Evolutionary conservation across 2,797 vertebrate genomes (phyloP), one percentile per base, ranked within the genome.

Genomic region (Buceros bicornis): DNA sequence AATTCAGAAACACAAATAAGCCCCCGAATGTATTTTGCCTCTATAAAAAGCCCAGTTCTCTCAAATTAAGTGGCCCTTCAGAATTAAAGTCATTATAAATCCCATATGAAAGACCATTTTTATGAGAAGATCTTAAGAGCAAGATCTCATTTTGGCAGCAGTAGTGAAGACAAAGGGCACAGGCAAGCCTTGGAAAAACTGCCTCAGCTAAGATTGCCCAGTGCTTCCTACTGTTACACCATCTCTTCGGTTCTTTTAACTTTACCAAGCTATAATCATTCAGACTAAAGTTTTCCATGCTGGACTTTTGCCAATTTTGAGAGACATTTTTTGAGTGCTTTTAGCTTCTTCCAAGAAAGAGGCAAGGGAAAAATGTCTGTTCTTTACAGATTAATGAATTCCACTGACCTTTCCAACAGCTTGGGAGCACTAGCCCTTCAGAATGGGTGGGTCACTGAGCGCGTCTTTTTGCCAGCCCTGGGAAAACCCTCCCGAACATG

Each of bases 371-470:
- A 93, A 94, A 72, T 11, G 5, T 31, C 60, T 47, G 47, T 37
- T 82, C 48, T 64, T 60, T 61, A 53, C 22, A 82, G 93, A 95
- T 77, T 82, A 91, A 92, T 87, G 80, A 84, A 95, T 73, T 57
- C 62, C 70, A 78, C 57, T 86, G 82, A 93, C 64, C 40, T 11
- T 89, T 64, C 42, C 71, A 95, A 43, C 45, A 95, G 76, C 65
- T 64, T 20, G 1, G 78, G 72, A 67, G 61, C 37, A 28, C 53
- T 33, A 48, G n/a, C n/a, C 19, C 60, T 64, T 80, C 71, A 42
- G 43, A 87, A 77, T 0, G 4, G 37, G 21, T 20, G 18, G 86
- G 43, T 79, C 78, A 84, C 33, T 0, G 0, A 86, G 53, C 15
- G 74, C 24, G 33, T 40, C 62, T 31, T 79, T 45, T 51, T 48